These are phyloP conservation scores for Oppia nitens DNA, from an alignment of 1,140 invertebrate species.

Conservation along the genomic window DNA sequence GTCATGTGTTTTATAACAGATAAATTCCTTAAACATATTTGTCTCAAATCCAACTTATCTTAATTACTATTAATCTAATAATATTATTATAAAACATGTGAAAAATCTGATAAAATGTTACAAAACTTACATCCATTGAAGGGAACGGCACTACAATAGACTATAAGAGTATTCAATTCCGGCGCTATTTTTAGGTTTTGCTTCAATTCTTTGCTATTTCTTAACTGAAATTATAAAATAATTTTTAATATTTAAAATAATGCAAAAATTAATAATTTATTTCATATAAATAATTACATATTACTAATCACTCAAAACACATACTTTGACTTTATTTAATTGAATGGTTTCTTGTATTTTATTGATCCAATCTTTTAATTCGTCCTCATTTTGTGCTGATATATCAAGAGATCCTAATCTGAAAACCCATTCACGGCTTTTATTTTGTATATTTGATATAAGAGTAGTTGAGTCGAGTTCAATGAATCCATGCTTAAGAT, in stretches of 20 bases:
- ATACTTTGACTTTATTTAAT: constrained; percentile 49
- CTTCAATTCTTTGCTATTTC: constrained; percentile 69
- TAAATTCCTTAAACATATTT: too few species aligned
- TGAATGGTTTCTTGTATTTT: constrained; percentile 67
- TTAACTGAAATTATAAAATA: constrained; percentile 33
- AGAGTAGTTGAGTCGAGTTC: constrained; percentile 3
- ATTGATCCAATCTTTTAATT: constrained; percentile 67
- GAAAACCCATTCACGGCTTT: constrained; percentile 47
- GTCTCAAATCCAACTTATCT: too few species aligned
- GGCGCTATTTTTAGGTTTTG: constrained; percentile 71
- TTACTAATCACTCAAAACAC: neutral
- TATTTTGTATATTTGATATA: neutral
- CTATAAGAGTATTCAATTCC: constrained; percentile 87
- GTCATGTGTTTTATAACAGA: too few species aligned
- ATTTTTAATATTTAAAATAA: too few species aligned
- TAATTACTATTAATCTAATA: too few species aligned
- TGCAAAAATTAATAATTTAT: too few species aligned
- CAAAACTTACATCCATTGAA: constrained; percentile 41
- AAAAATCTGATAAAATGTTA: constrained; percentile 30
- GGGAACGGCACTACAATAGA: constrained; percentile 77
- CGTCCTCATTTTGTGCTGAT: constrained; percentile 41
- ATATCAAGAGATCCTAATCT: constrained; percentile 38
- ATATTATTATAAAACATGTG: too few species aligned
- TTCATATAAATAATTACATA: too few species aligned
- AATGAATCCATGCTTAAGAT: neutral